A percentile compares a stretch with the other conserved stretches of the same genome.
Evolutionary conservation across 2,113 vertebrate species (phyloP).

Genomic region (Strigops habroptila): DNA sequence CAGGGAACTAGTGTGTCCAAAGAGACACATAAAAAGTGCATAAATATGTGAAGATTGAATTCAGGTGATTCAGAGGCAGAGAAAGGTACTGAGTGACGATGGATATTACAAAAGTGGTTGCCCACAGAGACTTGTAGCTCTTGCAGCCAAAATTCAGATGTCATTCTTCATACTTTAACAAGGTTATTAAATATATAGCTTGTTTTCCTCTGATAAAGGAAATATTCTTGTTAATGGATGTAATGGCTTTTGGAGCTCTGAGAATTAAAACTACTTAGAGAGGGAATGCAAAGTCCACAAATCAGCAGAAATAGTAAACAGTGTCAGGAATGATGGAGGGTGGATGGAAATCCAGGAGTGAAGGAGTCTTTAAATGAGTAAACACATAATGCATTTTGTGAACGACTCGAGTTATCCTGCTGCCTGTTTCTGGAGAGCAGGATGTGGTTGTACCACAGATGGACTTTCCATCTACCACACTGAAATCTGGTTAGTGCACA

Average conservation of each 20-base stretch:
- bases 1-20: neutral
- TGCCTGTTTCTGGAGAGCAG: neutral
- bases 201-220: neutral
- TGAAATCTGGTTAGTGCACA: neutral
- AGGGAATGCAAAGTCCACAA: neutral
- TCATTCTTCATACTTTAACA: neutral
- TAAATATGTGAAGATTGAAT: neutral
- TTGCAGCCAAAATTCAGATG: neutral
- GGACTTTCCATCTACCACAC: neutral
- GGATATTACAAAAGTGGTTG: neutral
- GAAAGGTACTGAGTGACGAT: neutral
- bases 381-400: neutral
- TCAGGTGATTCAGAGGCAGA: neutral
- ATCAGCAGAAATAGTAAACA: neutral
- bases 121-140: neutral
- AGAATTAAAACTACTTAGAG: neutral
- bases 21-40: neutral
- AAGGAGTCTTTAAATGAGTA: neutral
- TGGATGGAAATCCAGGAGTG: neutral
- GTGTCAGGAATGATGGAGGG: neutral
- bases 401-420: neutral
- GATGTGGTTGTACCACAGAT: neutral
- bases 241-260: neutral
- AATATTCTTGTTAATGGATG: neutral
- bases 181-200: neutral